Conservation (phyloP, 2,888 invertebrate genomes). For the Drosophila subsilvestris region DNA sequence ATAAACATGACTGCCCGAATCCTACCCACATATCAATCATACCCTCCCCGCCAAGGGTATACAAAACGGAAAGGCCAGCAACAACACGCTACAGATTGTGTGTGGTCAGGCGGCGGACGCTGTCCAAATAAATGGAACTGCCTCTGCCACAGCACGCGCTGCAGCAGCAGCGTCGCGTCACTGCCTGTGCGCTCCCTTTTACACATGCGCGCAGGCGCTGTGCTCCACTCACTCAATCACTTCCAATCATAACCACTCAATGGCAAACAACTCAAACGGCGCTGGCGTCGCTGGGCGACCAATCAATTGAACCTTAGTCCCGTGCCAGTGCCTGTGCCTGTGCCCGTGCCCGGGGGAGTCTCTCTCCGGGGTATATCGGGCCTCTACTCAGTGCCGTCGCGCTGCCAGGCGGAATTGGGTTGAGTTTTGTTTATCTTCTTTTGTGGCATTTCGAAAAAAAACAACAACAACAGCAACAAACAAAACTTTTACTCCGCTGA, state of each 20-base stretch:
- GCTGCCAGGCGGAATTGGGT: conserved; percentile 63
- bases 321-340: no score
- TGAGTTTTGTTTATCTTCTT: conserved; percentile 66
- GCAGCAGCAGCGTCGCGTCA: neutral
- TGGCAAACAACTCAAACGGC: conserved; percentile 36
- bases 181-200: conserved; percentile 34
- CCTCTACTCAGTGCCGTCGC: conserved; percentile 35
- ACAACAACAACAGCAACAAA: neutral
- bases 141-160: conserved; percentile 4
- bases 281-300: conserved; percentile 33
- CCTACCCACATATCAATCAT: neutral
- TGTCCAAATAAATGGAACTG: conserved; percentile 27
- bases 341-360: conserved; percentile 34
- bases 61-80: conserved; percentile 72
- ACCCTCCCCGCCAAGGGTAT: neutral
- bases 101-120: conserved; percentile 39
- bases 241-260: conserved; percentile 16
- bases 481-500: conserved; percentile 47
- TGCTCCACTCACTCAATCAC: conserved; percentile 2
- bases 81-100: conserved; percentile 41
- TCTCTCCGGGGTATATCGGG: conserved; percentile 3
- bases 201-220: conserved; percentile 30
- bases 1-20: no score
- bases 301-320: conserved; percentile 78
- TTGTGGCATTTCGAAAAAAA: conserved; percentile 32